Evolutionary conservation across 2,113 vertebrate species (phyloP).

Genomic region (Seriola quinqueradiata): DNA sequence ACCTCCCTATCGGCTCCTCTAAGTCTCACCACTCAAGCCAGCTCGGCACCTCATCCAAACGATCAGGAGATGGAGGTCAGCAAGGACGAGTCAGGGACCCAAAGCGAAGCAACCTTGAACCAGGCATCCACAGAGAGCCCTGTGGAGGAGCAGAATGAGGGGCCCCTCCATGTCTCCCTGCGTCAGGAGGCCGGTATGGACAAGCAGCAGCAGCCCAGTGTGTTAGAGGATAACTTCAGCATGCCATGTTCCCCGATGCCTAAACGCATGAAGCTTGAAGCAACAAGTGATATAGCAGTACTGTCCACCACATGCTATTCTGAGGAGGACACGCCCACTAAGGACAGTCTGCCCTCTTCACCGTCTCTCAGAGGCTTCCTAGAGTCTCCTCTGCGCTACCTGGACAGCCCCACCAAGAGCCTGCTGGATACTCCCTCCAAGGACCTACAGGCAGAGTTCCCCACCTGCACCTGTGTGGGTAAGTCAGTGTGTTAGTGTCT

Average conservation of each 20-base stretch:
- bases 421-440: constrained; percentile 95
- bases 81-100: constrained; percentile 55
- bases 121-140: constrained; percentile 50
- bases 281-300: constrained; percentile 93
- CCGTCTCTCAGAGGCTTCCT: constrained; percentile 95
- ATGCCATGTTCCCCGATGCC: constrained; percentile 81
- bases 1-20: constrained; percentile 45
- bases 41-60: constrained; percentile 42
- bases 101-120: constrained; percentile 59
- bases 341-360: constrained; percentile 88
- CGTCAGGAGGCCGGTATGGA: constrained; percentile 59
- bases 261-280: constrained; percentile 96
- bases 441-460: constrained; percentile 91
- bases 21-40: constrained; percentile 43
- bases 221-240: constrained; percentile 74
- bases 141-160: constrained; percentile 29
- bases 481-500: constrained; percentile 75
- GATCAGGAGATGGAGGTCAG: constrained; percentile 69
- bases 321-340: constrained; percentile 90
- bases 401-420: constrained; percentile 95
- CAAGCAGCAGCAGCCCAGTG: constrained; percentile 73
- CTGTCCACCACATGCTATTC: constrained; percentile 95
- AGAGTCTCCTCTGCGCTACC: constrained; percentile 95
- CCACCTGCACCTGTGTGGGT: constrained; percentile 96
- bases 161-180: constrained; percentile 17